Base-by-base conservation (phyloP, 2,113 vertebrate genomes). In the Protobothrops flavoviridis region DNA sequence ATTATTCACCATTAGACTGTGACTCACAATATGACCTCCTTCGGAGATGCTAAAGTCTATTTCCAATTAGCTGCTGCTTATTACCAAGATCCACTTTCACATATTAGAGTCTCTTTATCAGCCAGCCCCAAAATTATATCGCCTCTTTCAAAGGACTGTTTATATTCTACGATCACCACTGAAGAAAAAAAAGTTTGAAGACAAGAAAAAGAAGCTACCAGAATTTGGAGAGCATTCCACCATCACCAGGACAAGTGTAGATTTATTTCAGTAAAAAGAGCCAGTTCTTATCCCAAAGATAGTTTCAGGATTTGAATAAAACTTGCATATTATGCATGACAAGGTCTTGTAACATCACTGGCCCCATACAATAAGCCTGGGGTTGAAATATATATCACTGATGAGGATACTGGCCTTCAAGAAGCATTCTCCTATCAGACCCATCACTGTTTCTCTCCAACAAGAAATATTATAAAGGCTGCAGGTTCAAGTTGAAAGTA, bases 61-160 rank as follows among this genome's bases (percentile, higher is more conserved):
- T 97, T 97, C 96, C 93, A 97, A 97, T 97, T 98, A 97, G 87
- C 87, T 87, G 96, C 91, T 95, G 91, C 56, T 94, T 96, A 92
- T 87, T 94, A 95, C 69, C 23, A 61, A 96, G 59, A 53, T 91
- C 33, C 92, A 93, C 89, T 53, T 94, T 94, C 93, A 26, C 15
- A 24, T 96, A 94, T 96, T 94, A 95, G 95, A 91, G 52, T 29
- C 57, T 93, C 93, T 90, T 61, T 39, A 95, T 92, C 23, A 95
- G 53, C 93, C 90, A 90, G 29, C 86, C 64, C 1, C 90, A 87
- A 95, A 96, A 94, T 92, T 90, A 53, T 89, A 88, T 74, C 24
- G 93, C 95, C 48, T 93, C 56, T 96, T 92, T 29, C 2, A 90
- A 95, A 23, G 85, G 93, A 88, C 33, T 92, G 33, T 86, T 94